Base-by-base conservation (phyloP, 1,140 invertebrate genomes). In the Listronotus oregonensis region DNA sequence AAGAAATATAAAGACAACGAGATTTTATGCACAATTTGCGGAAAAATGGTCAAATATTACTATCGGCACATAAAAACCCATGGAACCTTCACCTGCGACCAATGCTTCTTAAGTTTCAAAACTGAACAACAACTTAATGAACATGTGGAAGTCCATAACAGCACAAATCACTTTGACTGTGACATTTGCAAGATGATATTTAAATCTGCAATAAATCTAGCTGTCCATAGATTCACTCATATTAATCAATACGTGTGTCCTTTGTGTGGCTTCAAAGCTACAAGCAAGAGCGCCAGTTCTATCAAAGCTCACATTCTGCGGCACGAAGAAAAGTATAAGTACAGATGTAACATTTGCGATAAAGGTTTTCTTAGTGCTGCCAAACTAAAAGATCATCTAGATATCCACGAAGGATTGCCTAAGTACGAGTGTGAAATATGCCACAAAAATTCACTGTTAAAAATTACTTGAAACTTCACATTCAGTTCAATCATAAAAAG, bases 71-170 rank as follows among this genome's bases (percentile, higher is more conserved):
- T 59, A 4, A 49, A 59, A 31, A 18, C 12, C 9, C 60, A 68
- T 27, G 60, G 46, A 10, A 39, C 51, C 10, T 44, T 51, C 47
- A 74, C 77, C 31, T 84, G 83, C 64, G 80, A 83, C 58, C 62
- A 83, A 54, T 84, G 83, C 66, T 68, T 77, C 11, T 79, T 80
- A 15, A 80, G 75, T 46, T 84, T 84, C 67, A 63, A 73, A 14
- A 79, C 78, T 12, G 76, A 81, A 67, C 78, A 81, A 10, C 54
- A 31, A 18, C 18, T 56, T 4, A 9, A 12, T 6, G 42, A 47
- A 6, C 40, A 59, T 14, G 42, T 18, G 3, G 64, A 64, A 40
- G 43, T 57, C 9, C 68, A 70, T 42, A 17, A 32, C 8, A 34
- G 18, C n/a, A 18, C 55, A 14, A 56, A 51, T 39, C 15, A 56